These are phyloP conservation scores for Leptinotarsa rubiginosa DNA, from an alignment of 2,888 invertebrate species.

Conservation along the genomic window DNA sequence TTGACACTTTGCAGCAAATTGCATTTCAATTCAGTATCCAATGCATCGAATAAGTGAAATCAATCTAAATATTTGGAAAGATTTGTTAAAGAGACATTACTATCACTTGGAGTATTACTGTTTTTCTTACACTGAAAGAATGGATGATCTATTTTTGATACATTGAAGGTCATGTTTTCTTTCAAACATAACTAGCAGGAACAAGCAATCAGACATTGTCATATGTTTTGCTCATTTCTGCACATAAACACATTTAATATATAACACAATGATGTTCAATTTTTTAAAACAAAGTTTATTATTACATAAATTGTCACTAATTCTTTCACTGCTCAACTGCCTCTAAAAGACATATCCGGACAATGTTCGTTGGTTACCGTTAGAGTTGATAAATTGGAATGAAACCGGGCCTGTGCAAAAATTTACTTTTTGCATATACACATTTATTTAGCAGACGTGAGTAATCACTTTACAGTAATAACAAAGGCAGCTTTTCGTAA, in stretches of 20 bases:
- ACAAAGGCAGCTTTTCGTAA: too few species aligned
- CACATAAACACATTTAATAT: conserved; percentile 6
- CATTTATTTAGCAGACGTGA: too few species aligned
- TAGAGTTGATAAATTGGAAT: too few species aligned
- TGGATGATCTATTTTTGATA: conserved; percentile 8
- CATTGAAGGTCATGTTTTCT: conserved; percentile 1
- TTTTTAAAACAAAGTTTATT: background rate
- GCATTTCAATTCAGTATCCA: background rate
- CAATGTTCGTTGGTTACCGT: too few species aligned
- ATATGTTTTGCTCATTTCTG: conserved; percentile 27
- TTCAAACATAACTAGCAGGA: background rate
- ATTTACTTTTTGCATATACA: too few species aligned
- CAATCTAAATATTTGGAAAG: background rate
- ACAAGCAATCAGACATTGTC: conserved; percentile 14
- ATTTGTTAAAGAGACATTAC: background rate
- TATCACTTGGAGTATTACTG: conserved; percentile 18
- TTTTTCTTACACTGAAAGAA: conserved; percentile 15
- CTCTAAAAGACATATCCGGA: too few species aligned
- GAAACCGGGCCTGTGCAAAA: too few species aligned
- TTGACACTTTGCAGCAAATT: too few species aligned
- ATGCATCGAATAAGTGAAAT: background rate
- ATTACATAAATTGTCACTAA: background rate
- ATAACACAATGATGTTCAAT: too few species aligned
- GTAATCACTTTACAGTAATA: too few species aligned
- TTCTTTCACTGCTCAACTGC: too few species aligned